Percentiles rank a stretch among this genome's conserved stretches.
Evolutionary conservation across 2,113 vertebrate genomes (phyloP).

Genomic region (Drymodes brunneopygia): DNA sequence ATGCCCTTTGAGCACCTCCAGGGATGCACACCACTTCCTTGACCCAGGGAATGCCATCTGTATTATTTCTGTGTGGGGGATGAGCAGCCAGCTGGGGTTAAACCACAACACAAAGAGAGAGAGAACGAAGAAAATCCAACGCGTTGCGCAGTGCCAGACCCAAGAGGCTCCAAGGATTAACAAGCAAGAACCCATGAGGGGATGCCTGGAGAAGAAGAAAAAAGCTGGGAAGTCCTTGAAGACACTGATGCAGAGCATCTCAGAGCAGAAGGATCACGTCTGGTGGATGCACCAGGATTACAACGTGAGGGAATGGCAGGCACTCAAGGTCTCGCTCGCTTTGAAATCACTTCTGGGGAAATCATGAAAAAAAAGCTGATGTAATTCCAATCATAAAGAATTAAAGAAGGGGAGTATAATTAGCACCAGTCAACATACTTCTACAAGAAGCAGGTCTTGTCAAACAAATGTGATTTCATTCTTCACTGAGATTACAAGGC

Average conservation of each 20-base stretch:
- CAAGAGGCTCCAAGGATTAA: not conserved
- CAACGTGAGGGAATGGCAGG: not conserved
- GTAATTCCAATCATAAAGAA: slow-evolving; percentile 50
- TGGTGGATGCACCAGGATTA: not conserved
- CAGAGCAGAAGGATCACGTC: not conserved
- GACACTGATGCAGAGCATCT: not conserved
- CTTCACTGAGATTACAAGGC: slow-evolving; percentile 49
- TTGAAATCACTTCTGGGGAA: slow-evolving; percentile 40
- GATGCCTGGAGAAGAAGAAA: not conserved
- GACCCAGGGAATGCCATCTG: not conserved
- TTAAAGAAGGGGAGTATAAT: slow-evolving; percentile 56
- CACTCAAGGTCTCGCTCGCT: not conserved
- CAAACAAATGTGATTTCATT: slow-evolving; percentile 61
- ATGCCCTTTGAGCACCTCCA: not conserved
- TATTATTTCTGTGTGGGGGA: not conserved
- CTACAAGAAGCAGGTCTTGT: slow-evolving; percentile 45
- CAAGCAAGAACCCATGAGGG: not conserved
- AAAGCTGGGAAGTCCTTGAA: not conserved
- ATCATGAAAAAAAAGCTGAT: slow-evolving; percentile 36
- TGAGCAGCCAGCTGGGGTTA: not conserved
- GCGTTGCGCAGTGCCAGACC: not conserved
- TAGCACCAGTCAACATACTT: slow-evolving; percentile 48
- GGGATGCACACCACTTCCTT: not conserved
- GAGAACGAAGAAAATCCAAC: not conserved
- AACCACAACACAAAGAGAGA: not conserved